These are phyloP conservation scores for Saguinus imperator DNA, from an alignment of 2,113 vertebrate species.

Conservation along the genomic window DNA sequence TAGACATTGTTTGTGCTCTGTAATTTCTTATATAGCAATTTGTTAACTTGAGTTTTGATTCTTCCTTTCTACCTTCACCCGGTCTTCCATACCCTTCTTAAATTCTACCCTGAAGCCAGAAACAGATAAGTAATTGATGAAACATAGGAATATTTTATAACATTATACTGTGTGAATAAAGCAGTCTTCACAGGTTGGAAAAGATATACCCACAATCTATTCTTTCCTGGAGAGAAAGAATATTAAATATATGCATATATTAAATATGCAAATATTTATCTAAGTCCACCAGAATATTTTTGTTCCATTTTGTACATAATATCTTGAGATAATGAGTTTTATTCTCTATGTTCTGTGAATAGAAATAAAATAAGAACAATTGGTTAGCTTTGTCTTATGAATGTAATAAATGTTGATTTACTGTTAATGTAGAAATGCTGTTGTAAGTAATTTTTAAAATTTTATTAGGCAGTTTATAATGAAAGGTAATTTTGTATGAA, in stretches of 20 bases:
- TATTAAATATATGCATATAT: too few relatives aligned
- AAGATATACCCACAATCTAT: background rate
- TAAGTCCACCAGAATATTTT: background rate
- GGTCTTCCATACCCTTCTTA: background rate
- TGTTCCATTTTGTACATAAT: background rate
- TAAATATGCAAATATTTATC: background rate
- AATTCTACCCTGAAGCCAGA: background rate
- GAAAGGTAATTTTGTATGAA: background rate
- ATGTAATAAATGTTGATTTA: background rate
- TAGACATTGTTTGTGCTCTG: background rate
- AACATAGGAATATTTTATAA: background rate
- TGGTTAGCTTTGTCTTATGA: background rate
- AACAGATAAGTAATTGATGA: background rate
- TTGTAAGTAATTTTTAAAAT: background rate
- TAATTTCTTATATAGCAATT: background rate
- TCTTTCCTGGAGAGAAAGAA: background rate
- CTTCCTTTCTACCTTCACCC: background rate
- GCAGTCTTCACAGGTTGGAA: background rate
- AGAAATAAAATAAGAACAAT: background rate
- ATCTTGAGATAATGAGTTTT: background rate
- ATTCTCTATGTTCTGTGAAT: background rate
- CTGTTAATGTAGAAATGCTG: background rate
- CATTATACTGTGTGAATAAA: background rate
- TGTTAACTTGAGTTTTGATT: background rate
- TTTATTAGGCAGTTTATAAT: background rate